phyloP scores from a whole-genome alignment of 2,113 vertebrate species.

The Cryptoleucopteryx plumbea region DNA sequence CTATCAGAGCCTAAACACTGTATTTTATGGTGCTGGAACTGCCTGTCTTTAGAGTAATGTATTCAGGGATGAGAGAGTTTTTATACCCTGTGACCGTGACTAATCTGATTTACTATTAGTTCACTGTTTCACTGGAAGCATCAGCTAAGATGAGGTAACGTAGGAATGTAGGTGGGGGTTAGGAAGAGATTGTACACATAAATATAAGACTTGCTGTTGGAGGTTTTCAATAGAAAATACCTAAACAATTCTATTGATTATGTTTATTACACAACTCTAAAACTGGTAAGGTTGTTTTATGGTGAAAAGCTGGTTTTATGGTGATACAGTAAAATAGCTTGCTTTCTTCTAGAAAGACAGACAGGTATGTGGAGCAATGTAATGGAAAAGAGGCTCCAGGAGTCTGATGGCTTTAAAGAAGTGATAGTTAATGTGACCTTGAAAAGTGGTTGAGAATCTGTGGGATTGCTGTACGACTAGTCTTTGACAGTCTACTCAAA shows the following conservation, averaged over 20 bases:
- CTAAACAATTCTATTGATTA: neutral
- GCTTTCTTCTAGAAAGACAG: neutral
- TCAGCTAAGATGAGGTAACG: neutral
- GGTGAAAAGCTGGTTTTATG: neutral
- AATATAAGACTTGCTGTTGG: neutral
- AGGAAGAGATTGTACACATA: neutral
- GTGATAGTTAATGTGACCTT: neutral
- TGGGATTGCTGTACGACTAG: neutral
- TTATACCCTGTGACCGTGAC: neutral
- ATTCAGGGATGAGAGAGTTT: neutral
- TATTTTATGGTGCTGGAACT: neutral
- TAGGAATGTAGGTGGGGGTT: neutral
- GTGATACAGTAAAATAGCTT: neutral
- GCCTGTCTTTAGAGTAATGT: neutral
- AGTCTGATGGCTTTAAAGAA: neutral
- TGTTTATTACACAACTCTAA: neutral
- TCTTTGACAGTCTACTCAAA: neutral
- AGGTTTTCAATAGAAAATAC: neutral
- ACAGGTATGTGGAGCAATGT: neutral
- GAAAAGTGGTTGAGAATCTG: neutral
- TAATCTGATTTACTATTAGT: neutral
- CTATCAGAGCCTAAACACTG: neutral
- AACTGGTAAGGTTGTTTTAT: neutral
- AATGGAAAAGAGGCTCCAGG: neutral
- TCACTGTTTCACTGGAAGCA: neutral